A percentile compares a stretch with the other conserved stretches of the same genome.
Conservation (phyloP, 2,888 invertebrate genomes). For the Melanotus villosus region DNA sequence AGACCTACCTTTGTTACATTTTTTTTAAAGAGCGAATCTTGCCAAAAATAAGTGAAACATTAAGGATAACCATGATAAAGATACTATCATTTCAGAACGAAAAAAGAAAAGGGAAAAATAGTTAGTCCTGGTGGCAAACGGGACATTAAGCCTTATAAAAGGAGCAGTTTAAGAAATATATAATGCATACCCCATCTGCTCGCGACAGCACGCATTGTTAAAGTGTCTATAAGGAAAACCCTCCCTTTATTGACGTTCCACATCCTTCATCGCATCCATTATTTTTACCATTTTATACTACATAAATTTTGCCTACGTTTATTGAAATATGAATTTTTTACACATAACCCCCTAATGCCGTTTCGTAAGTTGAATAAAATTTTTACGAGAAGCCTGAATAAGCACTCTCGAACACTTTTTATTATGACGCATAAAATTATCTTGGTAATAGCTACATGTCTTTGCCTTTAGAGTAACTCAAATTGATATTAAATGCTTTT, state of each 20-base stretch:
- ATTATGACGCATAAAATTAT: neutral
- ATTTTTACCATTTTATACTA: slow-evolving; percentile 20
- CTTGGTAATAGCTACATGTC: neutral
- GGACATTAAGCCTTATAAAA: slow-evolving; percentile 7
- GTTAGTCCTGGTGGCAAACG: neutral
- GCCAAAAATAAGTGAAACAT: neutral
- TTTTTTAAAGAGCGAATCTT: no score
- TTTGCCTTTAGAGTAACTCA: no score
- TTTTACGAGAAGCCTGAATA: neutral
- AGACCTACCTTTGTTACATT: no score
- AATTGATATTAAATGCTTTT: no score
- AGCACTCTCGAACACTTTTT: neutral
- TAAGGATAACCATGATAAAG: slow-evolving; percentile 12
- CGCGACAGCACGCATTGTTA: slow-evolving; percentile 21
- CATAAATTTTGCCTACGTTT: slow-evolving; percentile 13
- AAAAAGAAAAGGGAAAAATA: slow-evolving; percentile 11
- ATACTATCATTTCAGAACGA: slow-evolving; percentile 3
- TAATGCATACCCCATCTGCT: slow-evolving; percentile 22
- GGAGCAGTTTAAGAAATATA: slow-evolving; percentile 23
- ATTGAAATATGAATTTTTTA: slow-evolving; percentile 26
- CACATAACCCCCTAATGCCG: neutral
- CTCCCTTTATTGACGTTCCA: slow-evolving; percentile 8
- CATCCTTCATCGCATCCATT: slow-evolving; percentile 6
- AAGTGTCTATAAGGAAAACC: slow-evolving; percentile 16
- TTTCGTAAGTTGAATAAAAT: neutral